Percentiles rank a stretch among this genome's conserved stretches.
Conservation (phyloP, 2,113 vertebrate species). For the Hystrix brachyura region DNA sequence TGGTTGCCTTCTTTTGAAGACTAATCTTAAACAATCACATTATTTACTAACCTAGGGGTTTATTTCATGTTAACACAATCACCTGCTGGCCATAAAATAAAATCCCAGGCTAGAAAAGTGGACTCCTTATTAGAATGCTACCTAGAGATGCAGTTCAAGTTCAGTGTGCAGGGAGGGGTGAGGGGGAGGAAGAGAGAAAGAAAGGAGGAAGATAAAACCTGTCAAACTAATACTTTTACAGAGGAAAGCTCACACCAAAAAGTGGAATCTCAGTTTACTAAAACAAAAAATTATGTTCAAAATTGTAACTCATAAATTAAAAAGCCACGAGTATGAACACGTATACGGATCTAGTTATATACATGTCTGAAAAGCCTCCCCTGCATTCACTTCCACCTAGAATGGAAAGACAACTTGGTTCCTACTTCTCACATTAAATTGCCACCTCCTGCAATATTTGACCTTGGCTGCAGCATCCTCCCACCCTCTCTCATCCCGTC, state of each 20-base stretch:
- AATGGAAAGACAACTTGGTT: neutral
- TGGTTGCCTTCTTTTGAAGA: constrained; percentile 77
- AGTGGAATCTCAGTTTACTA: constrained; percentile 14
- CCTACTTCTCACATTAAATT: neutral
- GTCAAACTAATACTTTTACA: constrained; percentile 11
- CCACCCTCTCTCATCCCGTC: neutral
- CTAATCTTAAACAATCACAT: constrained; percentile 79
- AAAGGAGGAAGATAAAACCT: neutral
- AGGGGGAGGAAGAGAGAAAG: neutral
- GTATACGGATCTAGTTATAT: neutral
- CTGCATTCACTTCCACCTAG: neutral
- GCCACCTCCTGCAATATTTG: neutral
- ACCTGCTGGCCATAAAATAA: constrained; percentile 78
- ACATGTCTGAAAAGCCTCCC: neutral
- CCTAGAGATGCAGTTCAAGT: constrained; percentile 44
- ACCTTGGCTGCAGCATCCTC: neutral
- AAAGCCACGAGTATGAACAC: neutral
- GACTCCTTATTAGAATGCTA: constrained; percentile 60
- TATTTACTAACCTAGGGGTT: constrained; percentile 78
- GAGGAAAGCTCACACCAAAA: neutral
- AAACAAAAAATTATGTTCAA: neutral
- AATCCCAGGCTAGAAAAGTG: constrained; percentile 40
- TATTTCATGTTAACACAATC: constrained; percentile 73
- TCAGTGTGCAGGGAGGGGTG: neutral
- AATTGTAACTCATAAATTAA: constrained; percentile 22